phyloP scores from a whole-genome alignment of 2,113 vertebrate genomes.

The Stegostoma tigrinum region DNA sequence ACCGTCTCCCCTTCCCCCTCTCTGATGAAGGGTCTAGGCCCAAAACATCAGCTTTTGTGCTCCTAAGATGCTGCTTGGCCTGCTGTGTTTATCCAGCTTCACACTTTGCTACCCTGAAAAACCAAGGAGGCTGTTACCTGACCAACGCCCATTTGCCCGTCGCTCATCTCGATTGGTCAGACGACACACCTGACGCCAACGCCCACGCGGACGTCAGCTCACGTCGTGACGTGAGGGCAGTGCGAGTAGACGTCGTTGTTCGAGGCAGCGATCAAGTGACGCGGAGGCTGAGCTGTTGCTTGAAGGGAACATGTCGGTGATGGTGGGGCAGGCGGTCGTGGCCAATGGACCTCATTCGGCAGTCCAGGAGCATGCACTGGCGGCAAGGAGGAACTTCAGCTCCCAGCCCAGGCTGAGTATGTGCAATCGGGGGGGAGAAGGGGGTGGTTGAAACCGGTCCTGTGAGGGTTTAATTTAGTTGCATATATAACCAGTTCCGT shows the following conservation, averaged over 20 bases:
- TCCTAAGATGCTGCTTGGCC: too few species aligned
- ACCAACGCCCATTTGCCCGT: too few species aligned
- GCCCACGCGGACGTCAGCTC: too few species aligned
- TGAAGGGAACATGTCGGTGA: conserved; percentile 52
- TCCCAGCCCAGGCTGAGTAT: conserved; percentile 68
- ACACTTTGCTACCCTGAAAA: too few species aligned
- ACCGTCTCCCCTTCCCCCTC: too few species aligned
- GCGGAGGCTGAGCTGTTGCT: neutral
- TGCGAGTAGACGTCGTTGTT: conserved; percentile 42
- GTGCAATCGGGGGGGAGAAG: conserved; percentile 39
- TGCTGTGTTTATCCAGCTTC: too few species aligned
- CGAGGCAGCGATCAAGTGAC: conserved; percentile 45
- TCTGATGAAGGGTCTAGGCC: too few species aligned
- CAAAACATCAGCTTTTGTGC: too few species aligned
- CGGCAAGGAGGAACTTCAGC: conserved; percentile 67
- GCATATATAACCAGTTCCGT: neutral
- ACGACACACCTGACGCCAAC: too few species aligned
- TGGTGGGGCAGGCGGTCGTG: conserved; percentile 57
- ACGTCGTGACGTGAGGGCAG: neutral
- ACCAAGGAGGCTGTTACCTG: too few species aligned
- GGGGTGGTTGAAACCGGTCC: neutral
- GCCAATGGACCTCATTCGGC: conserved; percentile 53
- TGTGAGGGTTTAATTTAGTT: neutral
- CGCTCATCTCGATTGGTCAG: too few species aligned
- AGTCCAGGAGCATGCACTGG: conserved; percentile 61